Conservation (phyloP, 2,113 vertebrate species). For the Archocentrus centrarchus region DNA sequence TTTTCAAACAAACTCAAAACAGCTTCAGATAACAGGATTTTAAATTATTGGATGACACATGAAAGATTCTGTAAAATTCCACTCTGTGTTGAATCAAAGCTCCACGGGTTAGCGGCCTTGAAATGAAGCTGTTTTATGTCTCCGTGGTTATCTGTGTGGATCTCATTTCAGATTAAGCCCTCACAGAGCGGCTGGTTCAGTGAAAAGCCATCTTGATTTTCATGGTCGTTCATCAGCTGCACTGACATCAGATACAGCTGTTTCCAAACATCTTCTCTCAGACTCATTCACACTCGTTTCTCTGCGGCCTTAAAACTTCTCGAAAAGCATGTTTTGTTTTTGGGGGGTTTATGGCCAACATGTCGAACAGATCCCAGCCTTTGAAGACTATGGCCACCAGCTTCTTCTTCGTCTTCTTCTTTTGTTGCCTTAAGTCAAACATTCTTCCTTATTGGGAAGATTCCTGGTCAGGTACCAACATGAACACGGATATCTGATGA, state of each 20-base stretch:
- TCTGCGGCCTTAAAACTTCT: neutral
- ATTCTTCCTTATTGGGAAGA: neutral
- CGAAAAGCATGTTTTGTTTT: neutral
- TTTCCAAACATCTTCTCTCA: neutral
- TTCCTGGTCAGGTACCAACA: conserved; percentile 43
- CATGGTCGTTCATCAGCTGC: neutral
- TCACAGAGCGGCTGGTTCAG: neutral
- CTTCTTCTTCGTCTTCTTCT: neutral
- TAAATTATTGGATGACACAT: neutral
- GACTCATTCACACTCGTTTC: neutral
- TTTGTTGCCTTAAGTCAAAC: conserved; percentile 35
- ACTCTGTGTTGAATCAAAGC: neutral
- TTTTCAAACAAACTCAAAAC: neutral
- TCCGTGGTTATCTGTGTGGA: conserved; percentile 20
- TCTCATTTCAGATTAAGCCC: conserved; percentile 26
- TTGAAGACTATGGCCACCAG: neutral
- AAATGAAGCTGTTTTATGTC: neutral
- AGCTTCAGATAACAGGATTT: neutral
- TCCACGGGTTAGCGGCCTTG: neutral
- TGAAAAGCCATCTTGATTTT: neutral
- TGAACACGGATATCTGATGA: conserved; percentile 20
- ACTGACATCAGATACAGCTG: neutral
- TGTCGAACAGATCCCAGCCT: neutral
- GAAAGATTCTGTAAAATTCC: neutral
- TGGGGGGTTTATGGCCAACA: neutral